Percentiles rank a stretch among this genome's conserved stretches.
Conservation (phyloP, 2,888 invertebrate species). For the Macrophya annulata region DNA sequence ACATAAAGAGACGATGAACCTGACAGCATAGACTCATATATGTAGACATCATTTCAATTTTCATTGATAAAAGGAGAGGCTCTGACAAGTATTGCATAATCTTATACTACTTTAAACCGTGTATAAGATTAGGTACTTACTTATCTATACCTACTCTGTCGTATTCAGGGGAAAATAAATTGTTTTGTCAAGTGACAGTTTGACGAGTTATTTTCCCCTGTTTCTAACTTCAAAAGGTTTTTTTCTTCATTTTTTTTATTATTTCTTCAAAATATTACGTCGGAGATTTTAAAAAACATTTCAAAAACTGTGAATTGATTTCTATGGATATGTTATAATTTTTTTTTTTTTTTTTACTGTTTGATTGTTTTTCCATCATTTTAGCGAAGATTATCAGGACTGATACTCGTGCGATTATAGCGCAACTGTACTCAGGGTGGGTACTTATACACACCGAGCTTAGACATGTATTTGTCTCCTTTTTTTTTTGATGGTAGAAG, state of each 20-base stretch:
- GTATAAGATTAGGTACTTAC: neutral
- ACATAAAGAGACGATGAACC: neutral
- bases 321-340: neutral
- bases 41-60: slow-evolving; percentile 71
- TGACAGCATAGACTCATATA: slow-evolving; percentile 1
- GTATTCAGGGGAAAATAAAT: slow-evolving; percentile 1
- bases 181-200: slow-evolving; percentile 23
- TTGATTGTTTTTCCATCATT: neutral
- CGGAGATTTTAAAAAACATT: neutral
- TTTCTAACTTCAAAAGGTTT: neutral
- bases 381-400: neutral
- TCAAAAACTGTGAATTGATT: neutral
- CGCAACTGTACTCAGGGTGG: too few species aligned
- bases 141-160: neutral
- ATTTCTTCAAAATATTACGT: neutral
- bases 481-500: neutral
- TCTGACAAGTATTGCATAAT: slow-evolving; percentile 72
- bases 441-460: too few species aligned
- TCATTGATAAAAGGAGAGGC: slow-evolving; percentile 65
- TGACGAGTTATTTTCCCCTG: neutral
- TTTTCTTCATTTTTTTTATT: neutral
- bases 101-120: neutral
- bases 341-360: neutral
- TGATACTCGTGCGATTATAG: neutral
- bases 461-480: neutral